These are phyloP conservation scores for Tamias sibiricus DNA, from an alignment of 2,113 vertebrate genomes.

Conservation along the genomic window DNA sequence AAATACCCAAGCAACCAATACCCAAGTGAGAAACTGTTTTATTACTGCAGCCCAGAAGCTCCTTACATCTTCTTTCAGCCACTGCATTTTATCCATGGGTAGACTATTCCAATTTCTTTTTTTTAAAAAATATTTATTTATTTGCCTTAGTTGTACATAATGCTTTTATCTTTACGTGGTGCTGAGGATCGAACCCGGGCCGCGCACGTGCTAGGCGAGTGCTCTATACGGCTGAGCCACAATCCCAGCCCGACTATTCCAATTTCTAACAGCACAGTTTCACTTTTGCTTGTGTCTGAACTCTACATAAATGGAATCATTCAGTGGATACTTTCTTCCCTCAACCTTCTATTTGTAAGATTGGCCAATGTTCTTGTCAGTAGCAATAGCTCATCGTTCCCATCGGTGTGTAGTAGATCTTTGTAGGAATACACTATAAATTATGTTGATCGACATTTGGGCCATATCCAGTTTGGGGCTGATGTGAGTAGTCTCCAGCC, in stretches of 20 bases:
- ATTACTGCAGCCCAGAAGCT: no score
- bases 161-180: no score
- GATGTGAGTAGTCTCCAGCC: not conserved
- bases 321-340: not conserved
- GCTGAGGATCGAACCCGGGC: no score
- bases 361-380: not conserved
- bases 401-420: not conserved
- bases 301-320: not conserved
- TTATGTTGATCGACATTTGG: not conserved
- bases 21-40: not conserved
- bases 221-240: no score
- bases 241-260: no score
- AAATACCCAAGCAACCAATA: not conserved
- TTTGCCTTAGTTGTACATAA: no score
- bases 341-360: not conserved
- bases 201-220: no score
- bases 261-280: not conserved
- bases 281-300: not conserved
- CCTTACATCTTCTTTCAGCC: not conserved
- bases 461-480: slow-evolving; percentile 21
- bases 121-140: no score
- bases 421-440: not conserved
- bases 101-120: not conserved
- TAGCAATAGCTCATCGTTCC: not conserved
- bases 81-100: no score